A percentile compares a stretch with the other conserved stretches of the same genome.
Evolutionary conservation across 35 echinoderm and acorn worm genomes (phyloP).

Genomic region (Amphiura filiformis): DNA sequence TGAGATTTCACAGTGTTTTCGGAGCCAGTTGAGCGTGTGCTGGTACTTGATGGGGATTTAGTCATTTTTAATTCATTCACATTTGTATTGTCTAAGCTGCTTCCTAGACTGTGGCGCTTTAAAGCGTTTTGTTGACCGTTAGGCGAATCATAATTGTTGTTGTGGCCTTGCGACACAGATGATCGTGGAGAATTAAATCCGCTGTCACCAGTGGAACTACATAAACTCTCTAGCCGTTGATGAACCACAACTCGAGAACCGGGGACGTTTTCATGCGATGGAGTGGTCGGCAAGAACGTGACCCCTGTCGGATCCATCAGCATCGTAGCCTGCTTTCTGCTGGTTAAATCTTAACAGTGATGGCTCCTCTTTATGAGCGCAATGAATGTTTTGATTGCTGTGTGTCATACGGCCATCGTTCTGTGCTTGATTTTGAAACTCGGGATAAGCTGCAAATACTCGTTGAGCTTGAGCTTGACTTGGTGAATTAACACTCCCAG

Average conservation of each 20-base stretch:
- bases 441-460: background rate
- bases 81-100: conserved; percentile 19
- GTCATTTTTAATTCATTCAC: conserved; percentile 18
- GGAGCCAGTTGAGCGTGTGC: conserved; percentile 66
- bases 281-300: background rate
- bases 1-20: conserved; percentile 73
- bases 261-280: background rate
- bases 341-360: background rate
- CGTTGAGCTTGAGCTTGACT: background rate
- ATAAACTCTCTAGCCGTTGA: conserved; percentile 84
- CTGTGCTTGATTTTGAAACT: background rate
- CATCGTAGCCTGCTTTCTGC: background rate
- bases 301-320: background rate
- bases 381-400: background rate
- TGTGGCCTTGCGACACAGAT: conserved; percentile 63
- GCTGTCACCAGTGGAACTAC: conserved; percentile 84
- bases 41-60: conserved; percentile 37
- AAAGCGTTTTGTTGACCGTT: conserved; percentile 31
- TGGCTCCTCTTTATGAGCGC: background rate
- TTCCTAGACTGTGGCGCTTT: conserved; percentile 31
- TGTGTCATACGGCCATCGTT: background rate
- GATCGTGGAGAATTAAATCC: conserved; percentile 96
- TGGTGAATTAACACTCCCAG: background rate
- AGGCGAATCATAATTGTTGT: conserved; percentile 40
- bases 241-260: conserved; percentile 8